Percentiles rank a stretch among this genome's conserved stretches.
Conservation (phyloP, 2,888 invertebrate species). For the Exephanes ischioxanthus region DNA sequence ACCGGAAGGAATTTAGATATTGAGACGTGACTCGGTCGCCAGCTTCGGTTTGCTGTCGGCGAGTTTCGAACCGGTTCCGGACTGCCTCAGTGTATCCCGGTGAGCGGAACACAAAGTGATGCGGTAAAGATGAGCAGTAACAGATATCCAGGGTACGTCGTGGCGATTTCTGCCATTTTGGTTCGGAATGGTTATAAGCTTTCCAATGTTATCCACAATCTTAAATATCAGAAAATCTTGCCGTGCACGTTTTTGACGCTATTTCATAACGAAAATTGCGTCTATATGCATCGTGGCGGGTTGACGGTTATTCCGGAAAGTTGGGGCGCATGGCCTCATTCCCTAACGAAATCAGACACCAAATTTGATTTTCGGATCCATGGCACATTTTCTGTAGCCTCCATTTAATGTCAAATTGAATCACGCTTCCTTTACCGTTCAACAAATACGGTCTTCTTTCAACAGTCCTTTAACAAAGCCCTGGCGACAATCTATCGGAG, state of each 20-base stretch:
- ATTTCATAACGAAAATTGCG: no score
- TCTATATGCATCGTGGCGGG: background rate
- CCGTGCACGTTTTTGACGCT: no score
- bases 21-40: conserved; percentile 28
- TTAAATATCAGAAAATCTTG: no score
- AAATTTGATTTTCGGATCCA: background rate
- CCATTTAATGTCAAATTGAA: background rate
- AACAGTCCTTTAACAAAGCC: background rate
- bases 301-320: background rate
- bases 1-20: conserved; percentile 57
- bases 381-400: background rate
- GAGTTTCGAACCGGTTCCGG: background rate
- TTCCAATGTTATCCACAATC: no score
- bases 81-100: no score
- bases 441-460: background rate
- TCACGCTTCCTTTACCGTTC: background rate
- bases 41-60: conserved; percentile 5
- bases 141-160: no score
- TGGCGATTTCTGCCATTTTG: no score
- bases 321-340: background rate
- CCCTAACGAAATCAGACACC: background rate
- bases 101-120: background rate
- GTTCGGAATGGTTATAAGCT: no score
- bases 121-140: no score
- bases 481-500: background rate